A percentile compares a stretch with the other conserved stretches of the same genome.
Conservation (phyloP, 64 coral and sea anemone genomes). For the Actinia tenebrosa region DNA sequence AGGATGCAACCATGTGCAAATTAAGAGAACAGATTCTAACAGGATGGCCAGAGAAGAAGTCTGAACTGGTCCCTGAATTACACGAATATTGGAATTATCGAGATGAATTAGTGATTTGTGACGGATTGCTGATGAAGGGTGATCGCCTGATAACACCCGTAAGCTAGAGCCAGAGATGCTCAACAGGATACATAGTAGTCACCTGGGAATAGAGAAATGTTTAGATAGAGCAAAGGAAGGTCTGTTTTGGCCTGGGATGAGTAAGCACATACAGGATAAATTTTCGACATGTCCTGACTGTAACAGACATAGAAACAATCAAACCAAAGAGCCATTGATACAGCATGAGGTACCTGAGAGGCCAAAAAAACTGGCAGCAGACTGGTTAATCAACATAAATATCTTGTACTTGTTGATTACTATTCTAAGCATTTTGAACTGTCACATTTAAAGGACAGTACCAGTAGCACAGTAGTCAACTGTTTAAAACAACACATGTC, state of each 20-base stretch:
- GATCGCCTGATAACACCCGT: slow-evolving; percentile 6
- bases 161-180: slow-evolving; percentile 31
- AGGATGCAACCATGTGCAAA: slow-evolving; percentile 29
- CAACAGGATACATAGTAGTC: slow-evolving; percentile 28
- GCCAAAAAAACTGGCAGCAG: slow-evolving; percentile 8
- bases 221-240: slow-evolving; percentile 20
- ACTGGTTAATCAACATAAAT: slow-evolving; percentile 1
- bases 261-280: slow-evolving; percentile 12
- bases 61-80: slow-evolving; percentile 25
- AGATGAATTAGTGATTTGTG: slow-evolving; percentile 28
- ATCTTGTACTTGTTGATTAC: slow-evolving; percentile 31
- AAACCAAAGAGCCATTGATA: slow-evolving; percentile 39
- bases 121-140: slow-evolving; percentile 27
- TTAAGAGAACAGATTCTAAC: slow-evolving; percentile 20
- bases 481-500: slow-evolving; percentile 1
- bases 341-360: slow-evolving; percentile 18
- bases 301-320: background rate
- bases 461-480: background rate
- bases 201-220: slow-evolving; percentile 36
- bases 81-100: slow-evolving; percentile 46
- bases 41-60: slow-evolving; percentile 46
- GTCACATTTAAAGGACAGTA: background rate
- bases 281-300: background rate
- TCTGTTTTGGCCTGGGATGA: slow-evolving; percentile 28
- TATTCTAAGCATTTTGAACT: slow-evolving; percentile 41